Evolutionary conservation across 2,113 vertebrate species (phyloP), one percentile per base, ranked within the genome.

Genomic region (Poeciliopsis retropinna): DNA sequence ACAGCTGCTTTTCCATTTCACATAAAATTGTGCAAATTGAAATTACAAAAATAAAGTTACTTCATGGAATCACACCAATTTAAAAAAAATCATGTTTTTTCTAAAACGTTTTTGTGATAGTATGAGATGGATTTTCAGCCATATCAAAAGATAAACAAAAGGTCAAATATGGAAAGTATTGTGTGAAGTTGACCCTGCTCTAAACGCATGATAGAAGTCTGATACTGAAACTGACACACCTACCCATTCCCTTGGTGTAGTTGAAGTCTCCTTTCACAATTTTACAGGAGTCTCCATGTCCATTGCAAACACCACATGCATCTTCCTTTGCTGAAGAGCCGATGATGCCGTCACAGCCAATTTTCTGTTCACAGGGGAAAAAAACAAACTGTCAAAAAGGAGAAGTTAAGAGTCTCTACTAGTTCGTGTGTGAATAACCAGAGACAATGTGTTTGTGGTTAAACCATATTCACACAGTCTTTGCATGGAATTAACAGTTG

Each of bases 211-310:
- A 67, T 14, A 19, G 44, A 2, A 5, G 17, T 12, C 34, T 37
- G 17, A 47, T 47, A 19, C 44, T 19, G 9, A 28, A 70, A 51
- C 5, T 51, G 28, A 57, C 39, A 72, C 27, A 94, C 96, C 96
- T 89, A 98, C 97, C 97, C 94, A 95, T 97, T 74, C 97, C 97
- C 84, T 94, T 96, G 66, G 95, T 96, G 93, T 97, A 97, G 88
- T 97, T 98, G 93, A 99, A 99, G 93, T 99, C 97, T 14, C 98
- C 97, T 89, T 96, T 97, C 57, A 99, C 95, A 64, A 99, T 96
- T 47, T 95, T 96, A 91, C 98, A 99, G 79, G 96, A 97, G 87
- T 93, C 96, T 3, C 97, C 97, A 1, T 98, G 96, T 7, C 98
- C 98, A 8, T 93, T 97, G 87, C 98, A 99, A 75, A 98, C 85